Conservation (phyloP, 2,113 vertebrate species). For the Phodopus roborovskii region DNA sequence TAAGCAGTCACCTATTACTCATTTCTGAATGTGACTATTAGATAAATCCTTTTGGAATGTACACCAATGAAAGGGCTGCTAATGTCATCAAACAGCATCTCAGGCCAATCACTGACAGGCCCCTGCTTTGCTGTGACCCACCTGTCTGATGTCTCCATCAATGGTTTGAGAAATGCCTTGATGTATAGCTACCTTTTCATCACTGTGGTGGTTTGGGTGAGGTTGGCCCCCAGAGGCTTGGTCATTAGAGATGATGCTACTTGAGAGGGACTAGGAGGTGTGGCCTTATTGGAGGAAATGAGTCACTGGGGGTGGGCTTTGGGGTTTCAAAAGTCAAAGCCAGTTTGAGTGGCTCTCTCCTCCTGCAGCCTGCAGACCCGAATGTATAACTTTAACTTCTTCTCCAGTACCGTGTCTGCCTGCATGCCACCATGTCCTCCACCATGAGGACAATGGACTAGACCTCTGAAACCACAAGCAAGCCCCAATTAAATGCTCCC, state of each 20-base stretch:
- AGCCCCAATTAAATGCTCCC: neutral
- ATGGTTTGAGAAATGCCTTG: neutral
- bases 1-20: neutral
- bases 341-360: neutral
- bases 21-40: neutral
- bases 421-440: neutral
- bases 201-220: neutral
- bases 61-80: neutral
- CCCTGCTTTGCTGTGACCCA: neutral
- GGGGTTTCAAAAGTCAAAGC: neutral
- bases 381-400: neutral
- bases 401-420: neutral
- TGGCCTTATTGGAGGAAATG: neutral
- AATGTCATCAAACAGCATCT: neutral
- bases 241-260: neutral
- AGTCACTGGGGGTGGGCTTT: neutral
- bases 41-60: neutral
- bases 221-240: neutral
- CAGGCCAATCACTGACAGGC: neutral
- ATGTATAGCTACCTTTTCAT: too few relatives aligned
- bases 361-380: neutral
- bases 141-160: neutral
- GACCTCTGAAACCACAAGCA: neutral
- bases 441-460: neutral
- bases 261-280: neutral